These are phyloP conservation scores for Pararge aegeria DNA, from an alignment of 1,140 invertebrate species.

Conservation along the genomic window DNA sequence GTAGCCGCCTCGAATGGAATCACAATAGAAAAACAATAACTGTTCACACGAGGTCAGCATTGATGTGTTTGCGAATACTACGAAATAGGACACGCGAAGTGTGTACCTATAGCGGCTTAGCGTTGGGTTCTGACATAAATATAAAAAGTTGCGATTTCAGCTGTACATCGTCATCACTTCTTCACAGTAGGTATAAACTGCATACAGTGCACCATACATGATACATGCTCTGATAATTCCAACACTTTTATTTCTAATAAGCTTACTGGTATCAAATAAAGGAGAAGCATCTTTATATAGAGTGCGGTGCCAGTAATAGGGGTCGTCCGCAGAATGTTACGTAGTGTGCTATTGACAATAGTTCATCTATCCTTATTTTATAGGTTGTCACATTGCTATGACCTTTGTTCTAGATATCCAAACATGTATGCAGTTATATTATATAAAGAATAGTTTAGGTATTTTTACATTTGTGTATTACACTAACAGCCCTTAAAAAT, in stretches of 20 bases:
- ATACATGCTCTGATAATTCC: too few species aligned
- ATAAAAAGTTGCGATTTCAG: neutral
- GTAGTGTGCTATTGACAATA: neutral
- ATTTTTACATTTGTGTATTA: too few species aligned
- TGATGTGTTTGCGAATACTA: constrained; percentile 62
- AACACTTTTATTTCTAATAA: too few species aligned
- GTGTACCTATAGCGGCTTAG: constrained; percentile 9
- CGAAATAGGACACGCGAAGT: constrained; percentile 45
- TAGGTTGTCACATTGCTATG: neutral
- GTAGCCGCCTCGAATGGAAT: constrained; percentile 54
- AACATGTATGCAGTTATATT: too few species aligned
- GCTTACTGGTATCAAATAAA: too few species aligned
- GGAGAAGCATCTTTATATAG: neutral
- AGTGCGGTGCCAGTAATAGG: constrained; percentile 4
- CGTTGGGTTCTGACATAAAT: neutral
- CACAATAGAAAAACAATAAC: constrained; percentile 66
- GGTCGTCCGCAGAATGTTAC: neutral
- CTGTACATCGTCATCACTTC: neutral
- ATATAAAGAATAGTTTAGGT: too few species aligned
- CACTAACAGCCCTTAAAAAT: too few species aligned
- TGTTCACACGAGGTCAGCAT: constrained; percentile 66
- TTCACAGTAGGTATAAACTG: too few species aligned
- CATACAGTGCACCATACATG: too few species aligned
- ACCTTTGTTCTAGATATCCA: neutral
- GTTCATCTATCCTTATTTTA: constrained; percentile 2